These are phyloP conservation scores for Agapetus fuscipes DNA, from an alignment of 2,888 invertebrate genomes.

Conservation along the genomic window DNA sequence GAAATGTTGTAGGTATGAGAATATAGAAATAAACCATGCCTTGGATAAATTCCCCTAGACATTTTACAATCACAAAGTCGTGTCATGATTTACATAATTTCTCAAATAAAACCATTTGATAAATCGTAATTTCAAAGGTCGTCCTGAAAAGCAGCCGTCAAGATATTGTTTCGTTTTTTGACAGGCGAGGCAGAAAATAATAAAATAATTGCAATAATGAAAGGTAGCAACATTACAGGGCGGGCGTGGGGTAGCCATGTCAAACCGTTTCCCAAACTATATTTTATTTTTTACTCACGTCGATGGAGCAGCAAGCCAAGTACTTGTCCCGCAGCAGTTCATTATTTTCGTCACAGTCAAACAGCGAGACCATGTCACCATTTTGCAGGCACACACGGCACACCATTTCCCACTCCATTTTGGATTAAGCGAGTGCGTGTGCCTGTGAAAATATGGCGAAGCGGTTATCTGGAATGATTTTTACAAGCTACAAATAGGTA, in stretches of 20 bases:
- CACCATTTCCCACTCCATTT: slow-evolving; percentile 47
- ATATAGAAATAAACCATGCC: too few species aligned
- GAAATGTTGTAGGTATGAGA: too few species aligned
- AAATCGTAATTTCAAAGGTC: too few species aligned
- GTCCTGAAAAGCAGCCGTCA: too few species aligned
- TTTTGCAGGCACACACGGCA: slow-evolving; percentile 40
- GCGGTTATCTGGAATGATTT: too few species aligned
- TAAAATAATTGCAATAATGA: slow-evolving; percentile 40
- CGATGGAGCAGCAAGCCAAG: slow-evolving; percentile 39
- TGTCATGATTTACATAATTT: too few species aligned
- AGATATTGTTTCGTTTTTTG: too few species aligned
- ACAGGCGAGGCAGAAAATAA: slow-evolving; percentile 28
- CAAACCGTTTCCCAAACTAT: slow-evolving; percentile 35
- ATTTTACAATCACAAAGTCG: too few species aligned
- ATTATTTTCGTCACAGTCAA: slow-evolving; percentile 48
- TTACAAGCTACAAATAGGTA: too few species aligned
- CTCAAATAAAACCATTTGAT: too few species aligned
- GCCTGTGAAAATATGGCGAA: not conserved
- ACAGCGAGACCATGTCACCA: slow-evolving; percentile 44
- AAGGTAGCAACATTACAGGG: slow-evolving; percentile 33
- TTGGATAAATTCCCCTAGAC: too few species aligned
- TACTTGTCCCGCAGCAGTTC: slow-evolving; percentile 46
- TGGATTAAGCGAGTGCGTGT: slow-evolving; percentile 15
- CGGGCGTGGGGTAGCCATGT: slow-evolving; percentile 45
- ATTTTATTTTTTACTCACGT: slow-evolving; percentile 38